These are phyloP conservation scores for Neotoma lepida DNA, from an alignment of 2,113 vertebrate species.

Conservation along the genomic window DNA sequence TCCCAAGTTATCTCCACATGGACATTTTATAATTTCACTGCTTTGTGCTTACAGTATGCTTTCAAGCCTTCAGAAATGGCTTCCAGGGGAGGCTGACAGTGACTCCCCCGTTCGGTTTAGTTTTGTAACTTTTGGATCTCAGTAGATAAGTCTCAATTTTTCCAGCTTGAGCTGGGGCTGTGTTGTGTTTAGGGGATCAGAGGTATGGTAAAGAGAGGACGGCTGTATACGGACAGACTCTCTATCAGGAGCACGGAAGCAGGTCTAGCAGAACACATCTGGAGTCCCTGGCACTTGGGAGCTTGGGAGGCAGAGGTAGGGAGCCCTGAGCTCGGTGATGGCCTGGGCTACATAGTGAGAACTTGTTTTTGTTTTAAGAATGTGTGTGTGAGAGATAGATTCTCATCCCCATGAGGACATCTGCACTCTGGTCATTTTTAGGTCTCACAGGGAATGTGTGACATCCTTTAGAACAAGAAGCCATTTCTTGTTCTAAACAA, in stretches of 20 bases:
- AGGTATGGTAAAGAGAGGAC: neutral
- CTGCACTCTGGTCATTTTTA: neutral
- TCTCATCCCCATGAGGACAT: neutral
- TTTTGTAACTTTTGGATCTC: neutral
- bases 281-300: neutral
- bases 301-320: neutral
- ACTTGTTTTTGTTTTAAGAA: neutral
- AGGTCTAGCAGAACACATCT: neutral
- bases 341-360: neutral
- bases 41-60: neutral
- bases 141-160: neutral
- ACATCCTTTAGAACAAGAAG: neutral
- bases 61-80: slow-evolving; percentile 33
- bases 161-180: neutral
- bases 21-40: slow-evolving; percentile 3
- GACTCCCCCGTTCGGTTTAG: neutral
- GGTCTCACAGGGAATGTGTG: neutral
- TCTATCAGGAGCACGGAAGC: neutral
- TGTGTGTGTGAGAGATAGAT: neutral
- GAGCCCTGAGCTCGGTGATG: too few species aligned
- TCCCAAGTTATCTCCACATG: neutral
- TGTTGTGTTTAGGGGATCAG: neutral
- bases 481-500: neutral
- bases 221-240: neutral
- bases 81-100: slow-evolving; percentile 11